phyloP scores from a whole-genome alignment of 1,140 invertebrate species.

The Procambarus virginalis region DNA sequence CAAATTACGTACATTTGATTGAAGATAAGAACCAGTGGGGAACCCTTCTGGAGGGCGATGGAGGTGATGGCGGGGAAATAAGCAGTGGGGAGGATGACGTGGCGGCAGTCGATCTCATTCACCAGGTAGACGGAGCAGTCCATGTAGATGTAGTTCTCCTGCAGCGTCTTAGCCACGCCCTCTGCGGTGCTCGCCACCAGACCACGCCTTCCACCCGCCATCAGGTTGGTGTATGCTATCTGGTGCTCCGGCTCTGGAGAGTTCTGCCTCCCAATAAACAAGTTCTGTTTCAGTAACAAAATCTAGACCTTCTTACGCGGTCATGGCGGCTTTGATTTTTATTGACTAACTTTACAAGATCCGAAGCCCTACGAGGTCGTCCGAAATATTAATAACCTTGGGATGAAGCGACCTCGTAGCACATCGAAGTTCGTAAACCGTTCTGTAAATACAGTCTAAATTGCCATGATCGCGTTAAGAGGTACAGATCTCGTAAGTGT shows the following conservation, averaged over 20 bases:
- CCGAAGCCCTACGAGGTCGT: too few species aligned
- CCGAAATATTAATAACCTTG: too few species aligned
- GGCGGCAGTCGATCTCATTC: conserved; percentile 33
- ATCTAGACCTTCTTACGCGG: too few species aligned
- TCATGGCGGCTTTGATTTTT: too few species aligned
- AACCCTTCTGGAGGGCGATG: conserved; percentile 45
- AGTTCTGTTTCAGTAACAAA: too few species aligned
- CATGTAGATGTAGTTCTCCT: conserved; percentile 23
- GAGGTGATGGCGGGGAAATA: conserved; percentile 26
- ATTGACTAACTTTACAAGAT: too few species aligned
- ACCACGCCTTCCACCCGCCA: not conserved
- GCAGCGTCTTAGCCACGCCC: conserved; percentile 19
- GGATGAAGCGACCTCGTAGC: too few species aligned
- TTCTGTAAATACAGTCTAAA: too few species aligned
- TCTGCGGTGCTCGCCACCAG: not conserved
- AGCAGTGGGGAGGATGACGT: conserved; percentile 15
- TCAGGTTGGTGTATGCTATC: not conserved
- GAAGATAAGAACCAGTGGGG: conserved; percentile 32
- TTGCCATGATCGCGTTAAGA: too few species aligned
- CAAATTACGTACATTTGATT: conserved; percentile 36
- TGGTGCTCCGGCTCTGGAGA: not conserved
- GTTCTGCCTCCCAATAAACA: not conserved
- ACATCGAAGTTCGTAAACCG: too few species aligned
- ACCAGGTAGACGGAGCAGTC: not conserved
- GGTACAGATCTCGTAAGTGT: too few species aligned